Conservation (phyloP, 2,888 invertebrate genomes). For the Ochropacha duplaris region DNA sequence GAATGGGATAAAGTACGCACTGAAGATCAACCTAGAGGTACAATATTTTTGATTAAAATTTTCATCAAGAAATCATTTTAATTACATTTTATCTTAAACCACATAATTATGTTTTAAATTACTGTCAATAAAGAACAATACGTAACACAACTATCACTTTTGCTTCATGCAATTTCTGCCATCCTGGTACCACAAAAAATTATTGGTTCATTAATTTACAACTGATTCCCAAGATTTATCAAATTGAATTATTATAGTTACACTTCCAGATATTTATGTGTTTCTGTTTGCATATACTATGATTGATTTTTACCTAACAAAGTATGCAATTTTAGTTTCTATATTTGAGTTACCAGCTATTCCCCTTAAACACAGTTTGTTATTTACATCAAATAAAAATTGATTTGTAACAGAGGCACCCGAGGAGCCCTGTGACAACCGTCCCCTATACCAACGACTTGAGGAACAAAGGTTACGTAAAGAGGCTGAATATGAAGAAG, state of each 20-base stretch:
- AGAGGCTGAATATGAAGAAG: constrained; percentile 97
- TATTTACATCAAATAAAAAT: background rate
- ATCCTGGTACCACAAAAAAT: background rate
- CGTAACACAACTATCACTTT: background rate
- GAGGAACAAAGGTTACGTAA: constrained; percentile 96
- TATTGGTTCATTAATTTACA: too few relatives aligned
- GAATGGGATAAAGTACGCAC: constrained; percentile 98
- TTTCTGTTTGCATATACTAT: too few relatives aligned
- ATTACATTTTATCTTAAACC: background rate
- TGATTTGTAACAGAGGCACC: constrained; percentile 88
- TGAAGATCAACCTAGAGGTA: constrained; percentile 95
- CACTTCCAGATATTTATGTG: too few relatives aligned
- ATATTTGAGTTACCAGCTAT: too few relatives aligned
- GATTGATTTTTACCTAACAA: too few relatives aligned
- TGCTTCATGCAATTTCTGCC: background rate
- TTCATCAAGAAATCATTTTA: background rate
- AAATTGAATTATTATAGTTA: too few relatives aligned
- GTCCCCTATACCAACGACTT: constrained; percentile 95
- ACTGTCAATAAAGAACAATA: too few relatives aligned
- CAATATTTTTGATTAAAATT: constrained; percentile 16
- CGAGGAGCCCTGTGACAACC: constrained; percentile 89
- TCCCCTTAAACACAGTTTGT: too few relatives aligned
- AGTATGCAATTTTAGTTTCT: too few relatives aligned
- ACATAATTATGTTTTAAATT: too few relatives aligned
- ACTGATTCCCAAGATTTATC: too few relatives aligned